Conservation (phyloP, 2,888 invertebrate genomes). For the Myopa tessellatipennis region DNA sequence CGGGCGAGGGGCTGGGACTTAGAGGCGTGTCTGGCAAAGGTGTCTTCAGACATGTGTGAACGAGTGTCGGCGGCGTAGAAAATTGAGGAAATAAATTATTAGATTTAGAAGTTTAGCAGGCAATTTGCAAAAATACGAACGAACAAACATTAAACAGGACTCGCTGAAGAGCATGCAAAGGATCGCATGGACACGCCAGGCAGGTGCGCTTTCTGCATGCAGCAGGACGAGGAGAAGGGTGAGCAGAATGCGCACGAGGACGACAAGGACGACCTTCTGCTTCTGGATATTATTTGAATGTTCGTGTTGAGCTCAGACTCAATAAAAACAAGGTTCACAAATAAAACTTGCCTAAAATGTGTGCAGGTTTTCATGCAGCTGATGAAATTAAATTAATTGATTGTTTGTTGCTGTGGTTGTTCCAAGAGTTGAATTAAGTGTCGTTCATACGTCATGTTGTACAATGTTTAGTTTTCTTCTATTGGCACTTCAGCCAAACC, state of each 20-base stretch:
- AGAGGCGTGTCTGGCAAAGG: too few species aligned
- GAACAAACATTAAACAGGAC: neutral
- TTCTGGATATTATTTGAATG: neutral
- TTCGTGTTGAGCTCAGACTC: neutral
- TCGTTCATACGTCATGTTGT: conserved; percentile 3
- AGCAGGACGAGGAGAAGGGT: neutral
- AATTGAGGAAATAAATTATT: conserved; percentile 52
- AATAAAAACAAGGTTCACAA: neutral
- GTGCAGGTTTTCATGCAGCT: neutral
- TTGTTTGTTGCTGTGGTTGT: neutral
- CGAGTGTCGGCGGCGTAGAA: conserved; percentile 18
- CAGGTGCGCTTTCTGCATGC: too few species aligned
- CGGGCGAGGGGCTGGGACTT: neutral
- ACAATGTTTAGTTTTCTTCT: neutral
- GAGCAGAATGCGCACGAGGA: neutral
- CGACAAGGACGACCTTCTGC: neutral
- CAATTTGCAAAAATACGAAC: conserved; percentile 32
- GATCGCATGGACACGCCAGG: neutral
- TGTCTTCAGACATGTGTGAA: too few species aligned
- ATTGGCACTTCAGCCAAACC: too few species aligned
- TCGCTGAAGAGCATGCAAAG: neutral
- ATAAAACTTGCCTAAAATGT: neutral
- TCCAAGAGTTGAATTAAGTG: neutral
- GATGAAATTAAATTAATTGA: conserved; percentile 17
- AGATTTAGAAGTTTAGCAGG: conserved; percentile 39